Evolutionary conservation across 1,140 invertebrate species (phyloP).

Genomic region (Drosophila pseudoananassae): DNA sequence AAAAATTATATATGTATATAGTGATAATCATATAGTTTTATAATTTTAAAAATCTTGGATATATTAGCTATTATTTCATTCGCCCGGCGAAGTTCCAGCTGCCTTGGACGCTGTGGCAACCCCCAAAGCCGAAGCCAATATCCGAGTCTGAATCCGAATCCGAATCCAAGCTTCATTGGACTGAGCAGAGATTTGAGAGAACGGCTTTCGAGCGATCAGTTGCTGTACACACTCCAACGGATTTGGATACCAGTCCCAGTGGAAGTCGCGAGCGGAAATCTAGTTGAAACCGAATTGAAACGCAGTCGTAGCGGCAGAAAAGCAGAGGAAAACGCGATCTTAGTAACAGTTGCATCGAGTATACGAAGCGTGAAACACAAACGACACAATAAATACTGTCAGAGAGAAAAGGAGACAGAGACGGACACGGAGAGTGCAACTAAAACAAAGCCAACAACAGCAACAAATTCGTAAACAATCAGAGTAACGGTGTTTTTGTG

Average conservation of each 20-base stretch:
- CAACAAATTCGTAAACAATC: constrained; percentile 56
- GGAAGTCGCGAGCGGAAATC: constrained; percentile 26
- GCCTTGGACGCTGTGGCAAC: not conserved
- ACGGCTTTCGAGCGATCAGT: constrained; percentile 59
- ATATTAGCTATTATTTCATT: too few species aligned
- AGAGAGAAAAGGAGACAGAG: not conserved
- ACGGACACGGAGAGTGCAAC: constrained; percentile 29
- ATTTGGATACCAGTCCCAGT: constrained; percentile 63
- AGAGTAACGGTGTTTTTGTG: constrained; percentile 56
- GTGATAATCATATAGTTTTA: too few species aligned
- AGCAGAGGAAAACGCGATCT: constrained; percentile 46
- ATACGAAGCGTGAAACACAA: constrained; percentile 76
- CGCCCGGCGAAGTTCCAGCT: not conserved
- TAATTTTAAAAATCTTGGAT: too few species aligned
- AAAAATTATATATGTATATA: too few species aligned
- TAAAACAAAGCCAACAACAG: constrained; percentile 8
- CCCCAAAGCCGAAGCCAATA: constrained; percentile 12
- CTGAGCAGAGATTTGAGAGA: constrained; percentile 42
- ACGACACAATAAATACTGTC: constrained; percentile 46
- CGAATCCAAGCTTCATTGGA: constrained; percentile 70
- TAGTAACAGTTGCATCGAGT: constrained; percentile 63
- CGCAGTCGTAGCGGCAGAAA: not conserved
- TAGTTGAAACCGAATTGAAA: constrained; percentile 20
- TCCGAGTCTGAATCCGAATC: constrained; percentile 35
- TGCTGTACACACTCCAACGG: constrained; percentile 68